A percentile compares a stretch with the other conserved stretches of the same genome.
Conservation (phyloP, 2,888 invertebrate species). For the Linnaemya tessellans region DNA sequence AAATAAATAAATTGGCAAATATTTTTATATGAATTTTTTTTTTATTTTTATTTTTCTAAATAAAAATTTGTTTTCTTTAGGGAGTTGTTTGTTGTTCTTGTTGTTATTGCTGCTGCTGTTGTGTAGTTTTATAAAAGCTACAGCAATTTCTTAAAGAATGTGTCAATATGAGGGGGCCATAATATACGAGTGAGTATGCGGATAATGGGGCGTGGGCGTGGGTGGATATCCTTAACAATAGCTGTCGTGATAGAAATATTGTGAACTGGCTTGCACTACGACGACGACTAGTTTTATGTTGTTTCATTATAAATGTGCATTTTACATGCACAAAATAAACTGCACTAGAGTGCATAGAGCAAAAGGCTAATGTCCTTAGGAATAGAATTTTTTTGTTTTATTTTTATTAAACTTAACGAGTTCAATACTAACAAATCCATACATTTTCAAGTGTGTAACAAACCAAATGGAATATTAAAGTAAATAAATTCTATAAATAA, state of each 20-base stretch:
- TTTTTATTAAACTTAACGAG: constrained; percentile 12
- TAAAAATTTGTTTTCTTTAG: constrained; percentile 34
- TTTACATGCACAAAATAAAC: constrained; percentile 52
- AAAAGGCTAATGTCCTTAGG: constrained; percentile 59
- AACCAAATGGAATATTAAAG: neutral
- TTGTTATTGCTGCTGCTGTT: constrained; percentile 12
- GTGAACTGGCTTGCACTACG: neutral
- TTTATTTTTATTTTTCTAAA: neutral
- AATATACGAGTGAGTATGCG: neutral
- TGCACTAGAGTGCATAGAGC: constrained; percentile 41
- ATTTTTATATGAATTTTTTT: constrained; percentile 8
- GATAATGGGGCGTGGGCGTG: neutral
- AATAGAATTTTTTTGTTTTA: neutral
- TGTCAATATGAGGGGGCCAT: neutral
- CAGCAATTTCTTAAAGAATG: constrained; percentile 14
- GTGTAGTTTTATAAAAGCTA: neutral
- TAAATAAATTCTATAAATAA: neutral
- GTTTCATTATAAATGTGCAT: constrained; percentile 56
- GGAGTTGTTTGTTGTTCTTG: neutral
- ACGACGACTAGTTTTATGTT: neutral
- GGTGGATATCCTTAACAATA: neutral
- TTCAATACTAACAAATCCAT: constrained; percentile 1
- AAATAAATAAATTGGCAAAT: constrained; percentile 44
- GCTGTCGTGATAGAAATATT: neutral
- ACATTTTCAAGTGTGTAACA: neutral